These are phyloP conservation scores for Lytechinus pictus DNA, from an alignment of 35 echinoderm and acorn worm species.

Conservation along the genomic window DNA sequence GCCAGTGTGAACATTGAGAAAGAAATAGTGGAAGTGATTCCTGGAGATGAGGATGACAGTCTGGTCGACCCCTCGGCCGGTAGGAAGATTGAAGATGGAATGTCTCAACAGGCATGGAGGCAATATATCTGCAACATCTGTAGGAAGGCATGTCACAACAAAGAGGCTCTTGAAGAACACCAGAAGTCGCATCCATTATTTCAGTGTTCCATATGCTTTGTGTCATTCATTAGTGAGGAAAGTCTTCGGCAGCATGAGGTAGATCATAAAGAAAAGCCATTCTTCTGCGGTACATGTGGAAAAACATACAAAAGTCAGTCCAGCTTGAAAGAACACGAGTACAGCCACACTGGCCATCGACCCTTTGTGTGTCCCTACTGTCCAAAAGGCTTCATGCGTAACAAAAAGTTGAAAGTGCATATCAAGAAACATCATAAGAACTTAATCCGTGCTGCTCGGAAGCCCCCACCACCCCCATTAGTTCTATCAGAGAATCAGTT, in stretches of 20 bases:
- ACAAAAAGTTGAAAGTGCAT: slow-evolving; percentile 38
- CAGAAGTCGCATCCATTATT: slow-evolving; percentile 17
- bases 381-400: slow-evolving; percentile 44
- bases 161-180: slow-evolving; percentile 36
- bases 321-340: slow-evolving; percentile 45
- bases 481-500: background rate
- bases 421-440: slow-evolving; percentile 39
- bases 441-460: slow-evolving; percentile 2
- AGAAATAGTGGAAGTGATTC: background rate
- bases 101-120: slow-evolving; percentile 42
- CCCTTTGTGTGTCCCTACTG: slow-evolving; percentile 46
- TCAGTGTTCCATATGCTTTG: slow-evolving; percentile 6
- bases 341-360: slow-evolving; percentile 30
- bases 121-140: slow-evolving; percentile 14
- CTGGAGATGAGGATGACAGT: background rate
- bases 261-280: slow-evolving; percentile 41
- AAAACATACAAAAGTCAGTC: slow-evolving; percentile 48
- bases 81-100: background rate
- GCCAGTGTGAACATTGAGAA: background rate
- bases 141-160: slow-evolving; percentile 32
- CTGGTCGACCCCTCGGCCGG: background rate
- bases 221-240: slow-evolving; percentile 11
- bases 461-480: slow-evolving; percentile 9
- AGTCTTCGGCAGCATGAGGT: slow-evolving; percentile 24
- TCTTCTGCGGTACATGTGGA: slow-evolving; percentile 37